Percentiles rank a stretch among this genome's conserved stretches.
phyloP scores from a whole-genome alignment of 2,888 invertebrate species.

The Patella depressa region DNA sequence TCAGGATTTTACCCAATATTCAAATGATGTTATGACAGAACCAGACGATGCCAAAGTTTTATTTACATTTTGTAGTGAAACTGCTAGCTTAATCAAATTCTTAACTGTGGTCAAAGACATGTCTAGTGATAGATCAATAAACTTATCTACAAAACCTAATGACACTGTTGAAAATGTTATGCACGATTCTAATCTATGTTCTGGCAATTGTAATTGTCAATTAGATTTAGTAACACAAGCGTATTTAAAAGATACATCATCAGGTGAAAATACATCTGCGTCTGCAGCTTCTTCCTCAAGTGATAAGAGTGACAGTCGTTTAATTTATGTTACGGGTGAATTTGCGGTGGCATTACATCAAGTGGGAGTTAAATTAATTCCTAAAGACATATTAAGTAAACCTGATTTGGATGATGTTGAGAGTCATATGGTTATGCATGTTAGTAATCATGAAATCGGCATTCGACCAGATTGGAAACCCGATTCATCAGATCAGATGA shows the following conservation, averaged over 20 bases:
- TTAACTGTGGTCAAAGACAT: slow-evolving; percentile 47
- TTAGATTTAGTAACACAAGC: background rate
- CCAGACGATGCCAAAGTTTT: slow-evolving; percentile 39
- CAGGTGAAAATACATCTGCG: background rate
- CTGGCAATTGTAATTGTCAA: background rate
- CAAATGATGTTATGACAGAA: background rate
- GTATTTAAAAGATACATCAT: no score
- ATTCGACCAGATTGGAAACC: slow-evolving; percentile 40
- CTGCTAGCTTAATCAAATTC: slow-evolving; percentile 57
- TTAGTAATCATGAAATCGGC: slow-evolving; percentile 54
- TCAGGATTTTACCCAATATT: no score
- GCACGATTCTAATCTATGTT: background rate
- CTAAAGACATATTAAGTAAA: slow-evolving; percentile 24
- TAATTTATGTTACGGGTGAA: slow-evolving; percentile 57
- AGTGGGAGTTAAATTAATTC: slow-evolving; percentile 53
- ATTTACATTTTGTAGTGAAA: slow-evolving; percentile 58
- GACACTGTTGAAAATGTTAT: background rate
- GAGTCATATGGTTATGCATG: slow-evolving; percentile 54
- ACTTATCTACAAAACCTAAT: background rate
- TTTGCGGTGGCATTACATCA: slow-evolving; percentile 59
- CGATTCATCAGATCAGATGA: slow-evolving; percentile 83
- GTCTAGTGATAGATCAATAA: background rate
- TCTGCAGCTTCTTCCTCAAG: background rate
- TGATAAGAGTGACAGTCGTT: slow-evolving; percentile 24
- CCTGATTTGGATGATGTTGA: slow-evolving; percentile 25